Percentiles rank a stretch among this genome's conserved stretches.
Conservation (phyloP, 2,113 vertebrate genomes). For the Anarhynchus alexandrinus region DNA sequence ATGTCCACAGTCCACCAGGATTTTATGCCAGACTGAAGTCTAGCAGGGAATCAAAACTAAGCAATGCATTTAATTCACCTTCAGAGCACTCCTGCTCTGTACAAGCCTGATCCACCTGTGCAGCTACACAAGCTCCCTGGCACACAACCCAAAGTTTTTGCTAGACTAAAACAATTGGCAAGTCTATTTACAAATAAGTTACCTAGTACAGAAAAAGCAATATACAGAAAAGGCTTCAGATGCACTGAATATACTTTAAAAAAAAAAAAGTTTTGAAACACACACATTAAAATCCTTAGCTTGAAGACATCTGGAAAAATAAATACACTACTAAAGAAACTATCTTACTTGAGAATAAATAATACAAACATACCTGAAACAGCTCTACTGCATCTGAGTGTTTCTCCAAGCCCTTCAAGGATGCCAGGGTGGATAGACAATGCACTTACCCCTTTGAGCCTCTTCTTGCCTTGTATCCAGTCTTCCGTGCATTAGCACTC, state of each 20-base stretch:
- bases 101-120: neutral
- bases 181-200: neutral
- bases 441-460: neutral
- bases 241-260: neutral
- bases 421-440: neutral
- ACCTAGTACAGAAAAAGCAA: neutral
- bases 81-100: neutral
- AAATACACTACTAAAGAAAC: neutral
- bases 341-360: neutral
- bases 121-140: neutral
- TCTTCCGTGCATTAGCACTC: fast-evolving
- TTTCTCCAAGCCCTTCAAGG: neutral
- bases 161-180: neutral
- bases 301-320: neutral
- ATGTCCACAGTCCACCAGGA: neutral
- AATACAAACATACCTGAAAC: neutral
- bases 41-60: neutral
- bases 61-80: neutral
- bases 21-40: neutral
- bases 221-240: neutral
- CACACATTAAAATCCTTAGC: neutral
- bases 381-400: neutral
- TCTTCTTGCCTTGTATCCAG: neutral
- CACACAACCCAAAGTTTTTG: neutral
- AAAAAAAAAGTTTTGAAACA: neutral